These are phyloP conservation scores for Cantharis rufa DNA, from an alignment of 2,888 invertebrate species.

Conservation along the genomic window DNA sequence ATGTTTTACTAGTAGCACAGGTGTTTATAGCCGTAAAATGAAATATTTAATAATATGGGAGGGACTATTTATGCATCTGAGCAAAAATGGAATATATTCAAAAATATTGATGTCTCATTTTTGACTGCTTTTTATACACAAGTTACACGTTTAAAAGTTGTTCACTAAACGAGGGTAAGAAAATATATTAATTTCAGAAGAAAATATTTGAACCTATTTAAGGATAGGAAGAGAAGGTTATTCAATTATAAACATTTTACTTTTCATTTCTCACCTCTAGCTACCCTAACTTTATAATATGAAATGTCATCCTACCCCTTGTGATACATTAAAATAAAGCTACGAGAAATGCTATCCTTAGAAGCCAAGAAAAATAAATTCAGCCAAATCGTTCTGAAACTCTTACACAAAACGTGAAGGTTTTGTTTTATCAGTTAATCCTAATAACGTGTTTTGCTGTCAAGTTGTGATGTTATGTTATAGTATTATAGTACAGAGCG, in stretches of 20 bases:
- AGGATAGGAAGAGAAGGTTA: background rate
- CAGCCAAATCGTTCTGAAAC: too few species aligned
- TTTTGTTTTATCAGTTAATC: too few species aligned
- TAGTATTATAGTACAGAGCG: too few species aligned
- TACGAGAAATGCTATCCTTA: too few species aligned
- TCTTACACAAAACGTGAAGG: too few species aligned
- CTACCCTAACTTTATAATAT: background rate
- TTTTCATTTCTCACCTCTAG: background rate
- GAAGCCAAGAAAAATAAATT: too few species aligned
- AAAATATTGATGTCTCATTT: background rate
- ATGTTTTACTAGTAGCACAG: background rate
- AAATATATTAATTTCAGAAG: background rate
- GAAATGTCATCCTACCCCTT: background rate
- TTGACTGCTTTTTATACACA: background rate
- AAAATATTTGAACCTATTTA: background rate
- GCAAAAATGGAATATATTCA: background rate
- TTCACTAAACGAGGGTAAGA: background rate
- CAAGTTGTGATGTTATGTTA: too few species aligned
- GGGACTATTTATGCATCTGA: background rate
- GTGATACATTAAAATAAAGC: too few species aligned
- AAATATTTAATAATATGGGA: background rate
- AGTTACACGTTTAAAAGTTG: background rate
- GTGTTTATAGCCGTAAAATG: background rate
- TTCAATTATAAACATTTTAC: background rate
- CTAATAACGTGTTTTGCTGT: too few species aligned